Percentiles rank a stretch among this genome's conserved stretches.
phyloP scores from a whole-genome alignment of 2,113 vertebrate genomes.

The Brachypodius melanocephalos region DNA sequence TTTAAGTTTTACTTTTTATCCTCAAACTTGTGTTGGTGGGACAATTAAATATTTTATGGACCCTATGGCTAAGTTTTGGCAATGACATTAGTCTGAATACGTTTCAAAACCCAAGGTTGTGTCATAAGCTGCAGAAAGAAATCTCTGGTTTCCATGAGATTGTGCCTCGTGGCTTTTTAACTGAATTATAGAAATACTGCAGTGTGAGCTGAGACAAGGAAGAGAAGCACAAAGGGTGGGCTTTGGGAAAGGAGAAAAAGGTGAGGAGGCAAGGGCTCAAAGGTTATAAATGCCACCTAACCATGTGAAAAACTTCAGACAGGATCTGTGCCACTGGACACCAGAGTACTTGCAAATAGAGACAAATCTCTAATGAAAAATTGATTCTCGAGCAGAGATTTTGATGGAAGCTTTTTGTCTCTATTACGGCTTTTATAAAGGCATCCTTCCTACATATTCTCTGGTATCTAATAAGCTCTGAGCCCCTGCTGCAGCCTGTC shows the following conservation, averaged over 20 bases:
- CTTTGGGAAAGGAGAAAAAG: background rate
- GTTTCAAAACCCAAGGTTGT: background rate
- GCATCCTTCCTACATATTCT: background rate
- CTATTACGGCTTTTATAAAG: background rate
- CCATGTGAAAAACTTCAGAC: background rate
- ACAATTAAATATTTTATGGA: background rate
- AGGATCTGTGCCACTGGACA: background rate
- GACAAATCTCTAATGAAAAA: background rate
- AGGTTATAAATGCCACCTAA: background rate
- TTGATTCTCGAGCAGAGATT: background rate
- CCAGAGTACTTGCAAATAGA: background rate
- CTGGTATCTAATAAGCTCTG: background rate
- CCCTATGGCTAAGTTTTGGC: background rate
- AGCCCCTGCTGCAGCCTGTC: background rate
- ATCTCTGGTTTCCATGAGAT: background rate
- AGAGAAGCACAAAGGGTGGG: background rate
- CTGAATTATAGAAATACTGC: background rate
- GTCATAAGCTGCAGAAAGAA: background rate
- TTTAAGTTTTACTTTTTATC: accelerated
- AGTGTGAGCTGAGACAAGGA: background rate
- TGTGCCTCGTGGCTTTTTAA: background rate
- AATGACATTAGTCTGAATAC: background rate
- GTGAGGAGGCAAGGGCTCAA: background rate
- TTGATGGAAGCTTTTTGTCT: background rate
- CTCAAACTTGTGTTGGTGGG: background rate